Percentiles rank a stretch among this genome's conserved stretches.
These are phyloP conservation scores for Trichechus manatus DNA, from an alignment of 2,113 vertebrate species.

Conservation along the genomic window DNA sequence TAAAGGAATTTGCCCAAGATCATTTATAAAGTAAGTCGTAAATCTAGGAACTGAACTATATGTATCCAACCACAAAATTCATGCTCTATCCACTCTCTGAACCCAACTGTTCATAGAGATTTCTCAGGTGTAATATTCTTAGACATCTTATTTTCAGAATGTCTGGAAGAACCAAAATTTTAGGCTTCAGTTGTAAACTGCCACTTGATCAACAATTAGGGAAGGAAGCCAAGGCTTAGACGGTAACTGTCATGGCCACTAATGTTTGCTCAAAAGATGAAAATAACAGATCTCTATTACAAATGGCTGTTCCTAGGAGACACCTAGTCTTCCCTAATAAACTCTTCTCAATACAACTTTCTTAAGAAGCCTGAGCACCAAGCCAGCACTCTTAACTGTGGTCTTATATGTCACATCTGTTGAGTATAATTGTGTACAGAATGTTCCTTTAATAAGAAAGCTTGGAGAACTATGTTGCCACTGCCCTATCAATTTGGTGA, in stretches of 20 bases:
- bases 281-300: neutral
- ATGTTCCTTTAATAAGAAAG: conserved; percentile 69
- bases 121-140: conserved; percentile 24
- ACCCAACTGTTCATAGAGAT: neutral
- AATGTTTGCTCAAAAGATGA: neutral
- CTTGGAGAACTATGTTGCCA: conserved; percentile 44
- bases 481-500: conserved; percentile 30
- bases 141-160: conserved; percentile 19
- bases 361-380: conserved; percentile 71
- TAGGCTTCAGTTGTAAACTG: conserved; percentile 17
- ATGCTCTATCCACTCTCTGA: neutral
- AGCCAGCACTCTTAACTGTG: conserved; percentile 72
- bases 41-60: neutral
- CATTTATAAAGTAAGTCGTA: neutral
- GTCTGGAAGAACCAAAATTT: conserved; percentile 40
- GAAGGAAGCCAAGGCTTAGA: neutral
- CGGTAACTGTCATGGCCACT: neutral
- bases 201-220: neutral
- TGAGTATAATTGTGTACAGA: conserved; percentile 73
- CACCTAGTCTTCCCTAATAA: neutral
- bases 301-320: conserved; percentile 52
- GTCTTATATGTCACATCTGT: conserved; percentile 71
- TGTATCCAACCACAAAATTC: neutral
- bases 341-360: conserved; percentile 65
- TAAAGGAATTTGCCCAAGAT: neutral